Base-by-base conservation (phyloP, 2,797 vertebrate species). In the Enteromius trimaculatus region DNA sequence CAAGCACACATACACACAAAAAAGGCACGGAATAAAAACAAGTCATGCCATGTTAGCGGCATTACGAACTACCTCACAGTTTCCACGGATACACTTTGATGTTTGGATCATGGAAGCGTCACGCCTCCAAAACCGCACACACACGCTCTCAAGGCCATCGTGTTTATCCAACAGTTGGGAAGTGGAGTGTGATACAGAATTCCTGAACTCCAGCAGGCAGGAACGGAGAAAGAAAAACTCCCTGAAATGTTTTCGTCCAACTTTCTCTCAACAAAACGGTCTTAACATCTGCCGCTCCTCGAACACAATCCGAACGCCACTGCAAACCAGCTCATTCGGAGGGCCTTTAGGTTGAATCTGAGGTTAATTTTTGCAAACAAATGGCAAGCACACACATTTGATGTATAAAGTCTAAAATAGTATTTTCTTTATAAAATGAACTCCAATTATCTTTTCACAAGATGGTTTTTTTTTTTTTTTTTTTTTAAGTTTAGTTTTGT, bases 151-250 rank as follows among this genome's bases (percentile, higher is more conserved):
- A 93, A 92, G 92, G 90, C 92, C 90, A 77, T 82, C 82, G 70
- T 83, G 86, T 87, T 88, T 89, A 84, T 81, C 87, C 80, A 78
- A 78, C 53, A 68, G 62, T 78, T 78, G 65, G 77, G 88, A 89
- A 86, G 60, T 87, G 88, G 90, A 93, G 89, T 91, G 89, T 88
- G 89, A 90, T 75, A 84, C 88, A 90, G 86, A 88, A 91, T 89
- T 91, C 91, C 82, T 70, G 75, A 78, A 39, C 82, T 83, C 82
- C 82, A 83, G 64, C 75, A 78, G 82, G 75, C 75, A 64, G 65
- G 82, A 78, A 77, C 65, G 51, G 65, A 78, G 74, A 77, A 62
- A 77, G 62, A 77, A 76, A 81, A 66, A 34, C 51, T 82, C 74
- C 65, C 68, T 0, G 0, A 58, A 31, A 55, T 55, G 4, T 58